Evolutionary conservation across 2,797 vertebrate genomes (phyloP).

Genomic region (Platyrinchus mystaceus): DNA sequence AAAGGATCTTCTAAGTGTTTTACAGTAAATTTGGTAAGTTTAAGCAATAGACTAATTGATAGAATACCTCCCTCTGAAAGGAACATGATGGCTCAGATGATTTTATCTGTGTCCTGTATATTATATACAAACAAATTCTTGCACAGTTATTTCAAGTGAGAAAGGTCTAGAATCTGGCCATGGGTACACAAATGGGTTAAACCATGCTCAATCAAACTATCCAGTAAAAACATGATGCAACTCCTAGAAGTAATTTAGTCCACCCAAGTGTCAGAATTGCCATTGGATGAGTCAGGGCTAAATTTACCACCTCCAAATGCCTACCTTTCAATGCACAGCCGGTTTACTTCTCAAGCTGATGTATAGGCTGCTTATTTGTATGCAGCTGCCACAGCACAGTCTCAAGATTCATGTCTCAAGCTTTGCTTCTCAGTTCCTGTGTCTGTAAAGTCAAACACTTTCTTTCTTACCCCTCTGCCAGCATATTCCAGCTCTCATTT

Average conservation of each 20-base stretch:
- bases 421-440: not conserved
- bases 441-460: not conserved
- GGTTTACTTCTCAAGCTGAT: slow-evolving; percentile 47
- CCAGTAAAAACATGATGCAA: slow-evolving; percentile 60
- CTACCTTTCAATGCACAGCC: slow-evolving; percentile 67
- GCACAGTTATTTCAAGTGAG: not conserved
- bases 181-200: slow-evolving; percentile 1
- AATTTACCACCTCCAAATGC: slow-evolving; percentile 64
- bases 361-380: slow-evolving; percentile 52
- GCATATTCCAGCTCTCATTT: not conserved
- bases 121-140: not conserved
- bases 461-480: not conserved
- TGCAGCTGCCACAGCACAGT: slow-evolving; percentile 24
- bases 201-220: slow-evolving; percentile 32
- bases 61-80: not conserved
- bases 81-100: fast-evolving
- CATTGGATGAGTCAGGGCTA: slow-evolving; percentile 67
- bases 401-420: not conserved
- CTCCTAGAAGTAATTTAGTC: slow-evolving; percentile 63
- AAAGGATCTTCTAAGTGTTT: not conserved
- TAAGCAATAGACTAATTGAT: not conserved
- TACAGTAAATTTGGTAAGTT: not conserved
- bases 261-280: slow-evolving; percentile 63
- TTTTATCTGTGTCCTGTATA: not conserved
- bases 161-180: not conserved